These are phyloP conservation scores for Lepidocyrtinus sp. DNA, from an alignment of 2,888 invertebrate species.

Conservation along the genomic window DNA sequence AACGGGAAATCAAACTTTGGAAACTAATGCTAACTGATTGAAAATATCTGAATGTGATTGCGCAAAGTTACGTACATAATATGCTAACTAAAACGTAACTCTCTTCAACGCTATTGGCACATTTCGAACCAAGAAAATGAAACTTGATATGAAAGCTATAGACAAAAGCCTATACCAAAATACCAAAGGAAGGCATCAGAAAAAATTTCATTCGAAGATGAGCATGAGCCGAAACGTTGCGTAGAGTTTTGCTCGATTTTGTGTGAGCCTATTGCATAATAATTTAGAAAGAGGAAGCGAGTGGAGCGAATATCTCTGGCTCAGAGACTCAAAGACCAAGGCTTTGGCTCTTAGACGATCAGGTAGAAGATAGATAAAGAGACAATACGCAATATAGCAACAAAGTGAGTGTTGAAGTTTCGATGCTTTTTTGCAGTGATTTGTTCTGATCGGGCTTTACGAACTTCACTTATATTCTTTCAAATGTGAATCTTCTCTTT, in stretches of 20 bases:
- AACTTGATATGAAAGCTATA: no score
- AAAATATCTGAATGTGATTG: no score
- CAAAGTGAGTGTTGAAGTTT: slow-evolving; percentile 6
- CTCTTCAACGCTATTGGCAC: slow-evolving; percentile 2
- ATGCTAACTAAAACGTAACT: no score
- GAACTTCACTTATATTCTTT: background rate
- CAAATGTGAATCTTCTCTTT: slow-evolving; percentile 13
- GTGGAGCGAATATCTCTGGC: background rate
- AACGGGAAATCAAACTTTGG: background rate
- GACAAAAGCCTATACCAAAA: no score
- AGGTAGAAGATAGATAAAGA: background rate
- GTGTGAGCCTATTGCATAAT: background rate
- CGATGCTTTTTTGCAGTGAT: background rate
- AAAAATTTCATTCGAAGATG: no score
- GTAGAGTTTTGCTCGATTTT: no score
- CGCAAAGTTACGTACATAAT: no score
- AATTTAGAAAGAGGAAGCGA: background rate
- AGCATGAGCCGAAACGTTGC: no score
- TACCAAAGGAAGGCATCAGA: no score
- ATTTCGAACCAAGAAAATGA: background rate
- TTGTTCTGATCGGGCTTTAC: background rate
- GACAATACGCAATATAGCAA: background rate
- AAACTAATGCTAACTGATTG: slow-evolving; percentile 9
- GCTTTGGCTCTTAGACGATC: background rate
- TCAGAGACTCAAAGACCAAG: background rate